phyloP scores from a whole-genome alignment of 2,888 invertebrate species.

The Hemistola chrysoprasaria region DNA sequence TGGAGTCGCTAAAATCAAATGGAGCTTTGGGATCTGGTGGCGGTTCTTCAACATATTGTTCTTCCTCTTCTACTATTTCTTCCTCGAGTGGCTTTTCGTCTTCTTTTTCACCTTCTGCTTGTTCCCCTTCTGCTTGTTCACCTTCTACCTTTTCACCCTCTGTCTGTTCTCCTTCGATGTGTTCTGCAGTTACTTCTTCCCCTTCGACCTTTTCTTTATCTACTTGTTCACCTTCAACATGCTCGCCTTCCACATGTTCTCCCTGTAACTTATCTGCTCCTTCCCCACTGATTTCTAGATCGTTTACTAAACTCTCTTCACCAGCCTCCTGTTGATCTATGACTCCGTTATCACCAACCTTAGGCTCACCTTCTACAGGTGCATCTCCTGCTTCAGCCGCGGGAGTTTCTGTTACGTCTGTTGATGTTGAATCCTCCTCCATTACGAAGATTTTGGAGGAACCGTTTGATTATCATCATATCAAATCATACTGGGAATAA shows the following conservation, averaged over 20 bases:
- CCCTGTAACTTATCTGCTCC: background rate
- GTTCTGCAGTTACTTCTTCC: conserved; percentile 31
- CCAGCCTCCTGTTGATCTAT: conserved; percentile 18
- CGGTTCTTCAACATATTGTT: conserved; percentile 52
- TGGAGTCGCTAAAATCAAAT: conserved; percentile 59
- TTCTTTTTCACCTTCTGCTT: conserved; percentile 33
- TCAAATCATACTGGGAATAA: conserved; percentile 54
- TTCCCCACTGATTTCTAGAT: conserved; percentile 12
- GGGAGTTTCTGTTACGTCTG: conserved; percentile 24
- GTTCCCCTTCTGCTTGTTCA: conserved; percentile 31
- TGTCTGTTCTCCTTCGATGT: conserved; percentile 26
- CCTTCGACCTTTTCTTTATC: conserved; percentile 31
- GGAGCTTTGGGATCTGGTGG: conserved; percentile 72
- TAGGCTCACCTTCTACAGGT: background rate
- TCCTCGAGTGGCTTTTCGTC: conserved; percentile 35
- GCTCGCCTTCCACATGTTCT: conserved; percentile 12
- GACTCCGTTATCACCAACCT: conserved; percentile 14
- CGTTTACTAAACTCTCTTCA: conserved; percentile 26
- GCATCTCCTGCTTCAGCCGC: conserved; percentile 23
- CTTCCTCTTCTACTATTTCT: conserved; percentile 54
- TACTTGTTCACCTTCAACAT: conserved; percentile 26
- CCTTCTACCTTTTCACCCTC: conserved; percentile 35
- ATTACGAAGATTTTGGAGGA: conserved; percentile 34
- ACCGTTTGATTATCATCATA: conserved; percentile 4
- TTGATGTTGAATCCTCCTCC: conserved; percentile 28